Conservation (phyloP, 92 coral and sea anemone species). For the Metridium senile region DNA sequence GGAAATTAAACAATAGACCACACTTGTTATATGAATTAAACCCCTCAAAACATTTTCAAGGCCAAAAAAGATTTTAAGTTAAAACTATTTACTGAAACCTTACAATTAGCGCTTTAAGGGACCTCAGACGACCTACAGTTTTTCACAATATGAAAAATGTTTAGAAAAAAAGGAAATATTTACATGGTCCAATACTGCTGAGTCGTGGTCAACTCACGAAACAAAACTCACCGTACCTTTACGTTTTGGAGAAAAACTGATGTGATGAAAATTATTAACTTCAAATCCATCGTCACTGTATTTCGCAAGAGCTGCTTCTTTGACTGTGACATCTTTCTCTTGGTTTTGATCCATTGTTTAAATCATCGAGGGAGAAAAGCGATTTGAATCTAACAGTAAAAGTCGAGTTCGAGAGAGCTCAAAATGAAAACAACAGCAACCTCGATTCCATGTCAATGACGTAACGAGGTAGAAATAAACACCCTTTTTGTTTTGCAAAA, state of each 20-base stretch:
- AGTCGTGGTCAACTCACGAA: not conserved
- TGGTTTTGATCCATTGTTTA: slow-evolving; percentile 35
- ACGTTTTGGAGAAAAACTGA: slow-evolving; percentile 61
- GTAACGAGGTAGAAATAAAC: slow-evolving; percentile 1
- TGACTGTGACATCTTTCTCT: slow-evolving; percentile 46
- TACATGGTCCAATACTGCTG: not conserved
- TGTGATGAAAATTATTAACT: slow-evolving; percentile 48
- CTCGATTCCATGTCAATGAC: slow-evolving; percentile 29
- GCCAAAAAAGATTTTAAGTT: too few species aligned
- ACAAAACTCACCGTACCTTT: slow-evolving; percentile 34
- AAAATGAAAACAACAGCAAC: slow-evolving; percentile 24
- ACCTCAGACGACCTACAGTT: too few species aligned
- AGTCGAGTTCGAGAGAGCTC: not conserved
- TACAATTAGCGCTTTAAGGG: too few species aligned
- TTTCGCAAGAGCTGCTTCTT: slow-evolving; percentile 73
- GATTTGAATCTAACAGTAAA: not conserved
- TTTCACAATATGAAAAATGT: too few species aligned
- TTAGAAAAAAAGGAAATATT: too few species aligned
- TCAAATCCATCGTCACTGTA: slow-evolving; percentile 63
- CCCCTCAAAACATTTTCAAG: too few species aligned
- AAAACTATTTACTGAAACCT: too few species aligned
- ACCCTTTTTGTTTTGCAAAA: not conserved
- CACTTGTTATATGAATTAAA: too few species aligned
- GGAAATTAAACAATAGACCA: too few species aligned
- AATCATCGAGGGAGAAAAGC: slow-evolving; percentile 1